Conservation (phyloP, 2,888 invertebrate species). For the Latrodectus elegans region DNA sequence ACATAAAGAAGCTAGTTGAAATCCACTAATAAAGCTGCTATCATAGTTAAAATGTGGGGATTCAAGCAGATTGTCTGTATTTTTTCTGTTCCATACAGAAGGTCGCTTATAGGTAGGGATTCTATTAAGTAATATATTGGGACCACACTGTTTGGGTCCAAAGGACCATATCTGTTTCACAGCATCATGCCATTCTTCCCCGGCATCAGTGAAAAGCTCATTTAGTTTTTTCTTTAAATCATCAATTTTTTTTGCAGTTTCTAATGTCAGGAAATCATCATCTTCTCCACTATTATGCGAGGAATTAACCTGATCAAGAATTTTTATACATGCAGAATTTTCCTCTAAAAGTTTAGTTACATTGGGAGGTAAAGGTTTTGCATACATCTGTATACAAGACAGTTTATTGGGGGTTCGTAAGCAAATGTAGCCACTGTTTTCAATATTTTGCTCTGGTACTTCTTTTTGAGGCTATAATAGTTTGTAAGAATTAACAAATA, state of each 20-base stretch:
- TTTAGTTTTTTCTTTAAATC: conserved; percentile 79
- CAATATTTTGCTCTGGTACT: neutral
- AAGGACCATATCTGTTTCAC: conserved; percentile 89
- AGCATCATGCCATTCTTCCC: conserved; percentile 77
- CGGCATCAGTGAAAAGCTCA: conserved; percentile 79
- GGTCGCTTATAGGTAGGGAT: conserved; percentile 81
- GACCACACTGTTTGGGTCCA: conserved; percentile 90
- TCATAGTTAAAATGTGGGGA: conserved; percentile 77
- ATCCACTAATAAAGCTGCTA: conserved; percentile 86
- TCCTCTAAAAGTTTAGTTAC: conserved; percentile 84
- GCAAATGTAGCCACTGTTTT: conserved; percentile 70
- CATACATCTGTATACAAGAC: conserved; percentile 83
- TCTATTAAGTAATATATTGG: conserved; percentile 91
- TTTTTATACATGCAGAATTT: conserved; percentile 83
- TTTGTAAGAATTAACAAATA: neutral
- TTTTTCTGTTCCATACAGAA: conserved; percentile 78
- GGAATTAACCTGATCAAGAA: conserved; percentile 33
- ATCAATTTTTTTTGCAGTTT: conserved; percentile 72
- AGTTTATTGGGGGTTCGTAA: conserved; percentile 83
- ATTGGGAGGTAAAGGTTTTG: conserved; percentile 84
- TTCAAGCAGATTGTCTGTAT: conserved; percentile 71
- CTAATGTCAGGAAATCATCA: conserved; percentile 41
- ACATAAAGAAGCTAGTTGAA: conserved; percentile 88
- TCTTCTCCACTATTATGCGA: conserved; percentile 20
- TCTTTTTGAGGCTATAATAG: conserved; percentile 21